Conservation (phyloP, 92 coral and sea anemone species). For the Meandrina meandrites region DNA sequence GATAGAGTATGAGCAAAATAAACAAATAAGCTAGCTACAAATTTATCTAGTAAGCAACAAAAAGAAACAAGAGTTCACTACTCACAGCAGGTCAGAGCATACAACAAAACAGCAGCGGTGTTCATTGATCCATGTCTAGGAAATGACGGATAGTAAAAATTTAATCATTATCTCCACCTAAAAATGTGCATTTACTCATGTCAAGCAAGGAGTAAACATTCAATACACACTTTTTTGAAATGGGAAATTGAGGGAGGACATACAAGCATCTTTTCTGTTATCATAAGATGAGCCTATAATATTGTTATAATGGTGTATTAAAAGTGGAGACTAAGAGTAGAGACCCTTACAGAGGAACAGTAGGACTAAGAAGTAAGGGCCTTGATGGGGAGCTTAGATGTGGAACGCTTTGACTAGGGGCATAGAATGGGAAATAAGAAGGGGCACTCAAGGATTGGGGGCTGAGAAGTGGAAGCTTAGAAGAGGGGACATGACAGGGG, state of each 20-base stretch:
- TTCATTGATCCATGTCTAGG: slow-evolving; percentile 98
- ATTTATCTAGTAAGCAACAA: too few relatives aligned
- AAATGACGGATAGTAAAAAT: neutral
- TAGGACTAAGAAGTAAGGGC: neutral
- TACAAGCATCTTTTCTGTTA: too few relatives aligned
- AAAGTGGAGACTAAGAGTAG: too few relatives aligned
- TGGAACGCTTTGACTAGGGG: neutral
- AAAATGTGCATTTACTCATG: neutral
- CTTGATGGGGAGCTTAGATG: neutral
- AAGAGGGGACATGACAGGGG: neutral
- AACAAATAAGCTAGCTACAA: too few relatives aligned
- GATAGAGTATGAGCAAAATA: too few relatives aligned
- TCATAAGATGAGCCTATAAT: too few relatives aligned
- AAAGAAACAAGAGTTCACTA: neutral
- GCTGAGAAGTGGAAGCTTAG: neutral
- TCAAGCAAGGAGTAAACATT: too few relatives aligned
- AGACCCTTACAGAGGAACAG: too few relatives aligned
- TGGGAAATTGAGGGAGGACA: too few relatives aligned
- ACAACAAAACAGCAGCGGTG: slow-evolving; percentile 93
- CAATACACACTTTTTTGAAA: neutral
- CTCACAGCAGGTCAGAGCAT: slow-evolving; percentile 99
- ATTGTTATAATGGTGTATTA: too few relatives aligned
- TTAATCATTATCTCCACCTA: neutral
- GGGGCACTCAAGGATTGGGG: neutral
- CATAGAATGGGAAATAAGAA: neutral